phyloP scores from a whole-genome alignment of 2,797 vertebrate species.

The Potorous gilbertii region DNA sequence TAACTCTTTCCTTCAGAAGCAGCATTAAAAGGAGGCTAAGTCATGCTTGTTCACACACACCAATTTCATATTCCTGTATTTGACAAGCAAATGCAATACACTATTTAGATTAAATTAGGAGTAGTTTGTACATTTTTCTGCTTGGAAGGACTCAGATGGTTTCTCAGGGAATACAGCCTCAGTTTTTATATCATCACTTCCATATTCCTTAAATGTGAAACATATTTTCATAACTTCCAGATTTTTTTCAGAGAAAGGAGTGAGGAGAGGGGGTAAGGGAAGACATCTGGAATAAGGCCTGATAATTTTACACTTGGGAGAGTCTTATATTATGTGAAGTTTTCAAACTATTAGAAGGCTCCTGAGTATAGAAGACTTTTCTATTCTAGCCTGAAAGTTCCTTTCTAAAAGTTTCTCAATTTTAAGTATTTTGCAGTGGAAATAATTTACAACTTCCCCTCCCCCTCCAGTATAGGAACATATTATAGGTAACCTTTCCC shows the following conservation, averaged over 20 bases:
- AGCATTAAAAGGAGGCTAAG: constrained; percentile 67
- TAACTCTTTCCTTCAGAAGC: constrained; percentile 12
- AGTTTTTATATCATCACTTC: constrained; percentile 76
- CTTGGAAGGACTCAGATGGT: constrained; percentile 71
- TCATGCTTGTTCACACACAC: constrained; percentile 65
- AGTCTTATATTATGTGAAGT: constrained; percentile 70
- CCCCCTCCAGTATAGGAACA: background rate
- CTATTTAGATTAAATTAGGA: constrained; percentile 79
- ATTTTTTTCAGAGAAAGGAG: constrained; percentile 73
- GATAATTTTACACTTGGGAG: constrained; percentile 73
- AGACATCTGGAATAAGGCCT: constrained; percentile 45
- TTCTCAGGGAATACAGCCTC: constrained; percentile 82
- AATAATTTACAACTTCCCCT: constrained; percentile 37
- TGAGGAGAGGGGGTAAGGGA: constrained; percentile 59
- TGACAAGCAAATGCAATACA: constrained; percentile 80
- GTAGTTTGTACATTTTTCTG: constrained; percentile 79
- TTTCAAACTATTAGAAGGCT: constrained; percentile 78
- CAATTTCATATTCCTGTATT: constrained; percentile 59
- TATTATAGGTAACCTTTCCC: background rate
- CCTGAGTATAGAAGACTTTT: constrained; percentile 64
- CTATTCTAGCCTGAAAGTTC: constrained; percentile 70
- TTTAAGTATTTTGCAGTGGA: constrained; percentile 41
- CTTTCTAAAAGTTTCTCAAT: constrained; percentile 67
- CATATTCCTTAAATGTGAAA: constrained; percentile 80
- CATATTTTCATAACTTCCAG: constrained; percentile 67